Percentiles rank a stretch among this genome's conserved stretches.
phyloP scores from a whole-genome alignment of 2,888 invertebrate species.

The Pasiphila rectangulata region DNA sequence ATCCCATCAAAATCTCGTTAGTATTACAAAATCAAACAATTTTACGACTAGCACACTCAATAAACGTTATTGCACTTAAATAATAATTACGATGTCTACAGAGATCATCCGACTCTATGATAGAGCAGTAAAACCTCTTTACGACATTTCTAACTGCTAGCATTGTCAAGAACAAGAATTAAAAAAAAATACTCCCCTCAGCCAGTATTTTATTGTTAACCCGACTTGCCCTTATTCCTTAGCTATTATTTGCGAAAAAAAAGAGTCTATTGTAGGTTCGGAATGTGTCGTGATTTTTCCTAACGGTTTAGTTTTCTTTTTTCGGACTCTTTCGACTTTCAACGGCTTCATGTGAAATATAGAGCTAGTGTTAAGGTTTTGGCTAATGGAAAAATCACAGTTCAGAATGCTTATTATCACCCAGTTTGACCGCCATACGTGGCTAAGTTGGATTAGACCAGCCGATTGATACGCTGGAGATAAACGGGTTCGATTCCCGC shows the following conservation, averaged over 20 bases:
- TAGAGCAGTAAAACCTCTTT: slow-evolving; percentile 33
- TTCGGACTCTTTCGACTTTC: slow-evolving; percentile 45
- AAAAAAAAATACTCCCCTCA: slow-evolving; percentile 38
- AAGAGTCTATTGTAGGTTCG: slow-evolving; percentile 30
- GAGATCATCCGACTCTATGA: slow-evolving; percentile 31
- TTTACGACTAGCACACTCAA: slow-evolving; percentile 33
- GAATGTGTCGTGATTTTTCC: slow-evolving; percentile 48
- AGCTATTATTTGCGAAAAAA: slow-evolving; percentile 59
- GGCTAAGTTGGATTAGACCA: too few relatives aligned
- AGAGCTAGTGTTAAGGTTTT: too few relatives aligned
- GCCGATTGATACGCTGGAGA: too few relatives aligned
- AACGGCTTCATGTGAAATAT: slow-evolving; percentile 33
- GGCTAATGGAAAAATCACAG: too few relatives aligned
- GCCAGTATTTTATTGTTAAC: slow-evolving; percentile 41
- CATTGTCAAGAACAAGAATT: slow-evolving; percentile 24
- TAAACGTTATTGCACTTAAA: slow-evolving; percentile 28
- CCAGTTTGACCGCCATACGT: too few relatives aligned
- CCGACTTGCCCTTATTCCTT: slow-evolving; percentile 52
- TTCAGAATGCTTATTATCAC: too few relatives aligned
- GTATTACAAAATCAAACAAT: slow-evolving; percentile 26
- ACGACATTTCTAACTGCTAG: slow-evolving; percentile 23
- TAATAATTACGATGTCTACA: slow-evolving; percentile 25
- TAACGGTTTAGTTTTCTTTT: slow-evolving; percentile 43
- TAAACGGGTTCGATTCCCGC: too few relatives aligned
- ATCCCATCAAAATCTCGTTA: slow-evolving; percentile 24